These are phyloP conservation scores for Uloborus plumipes DNA, from an alignment of 2,888 invertebrate genomes.

Conservation along the genomic window DNA sequence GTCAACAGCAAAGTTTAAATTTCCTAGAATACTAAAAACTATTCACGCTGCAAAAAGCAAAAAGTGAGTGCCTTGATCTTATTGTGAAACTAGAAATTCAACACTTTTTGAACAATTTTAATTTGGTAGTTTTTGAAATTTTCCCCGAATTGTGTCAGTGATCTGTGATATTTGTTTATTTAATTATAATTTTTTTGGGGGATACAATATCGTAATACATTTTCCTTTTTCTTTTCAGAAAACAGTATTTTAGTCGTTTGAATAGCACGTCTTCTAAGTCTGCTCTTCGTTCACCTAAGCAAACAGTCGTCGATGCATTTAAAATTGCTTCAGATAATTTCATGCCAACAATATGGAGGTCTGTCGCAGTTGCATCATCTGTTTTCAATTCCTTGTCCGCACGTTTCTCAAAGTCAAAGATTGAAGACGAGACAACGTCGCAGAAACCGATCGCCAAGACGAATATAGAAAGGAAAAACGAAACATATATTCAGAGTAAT, in stretches of 20 bases:
- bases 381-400: slow-evolving; percentile 16
- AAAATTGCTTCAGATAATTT: slow-evolving; percentile 24
- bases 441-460: background rate
- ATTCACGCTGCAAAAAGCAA: too few relatives aligned
- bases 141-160: too few relatives aligned
- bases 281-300: slow-evolving; percentile 16
- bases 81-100: too few relatives aligned
- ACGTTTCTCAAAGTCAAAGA: background rate
- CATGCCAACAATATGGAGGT: slow-evolving; percentile 39
- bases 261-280: slow-evolving; percentile 52
- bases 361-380: slow-evolving; percentile 29
- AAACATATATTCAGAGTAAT: background rate
- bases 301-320: slow-evolving; percentile 1
- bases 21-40: too few relatives aligned
- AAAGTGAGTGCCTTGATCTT: too few relatives aligned
- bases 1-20: too few relatives aligned
- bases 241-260: background rate
- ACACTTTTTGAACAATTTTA: too few relatives aligned
- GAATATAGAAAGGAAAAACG: background rate
- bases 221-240: background rate
- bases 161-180: background rate
- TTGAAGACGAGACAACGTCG: background rate
- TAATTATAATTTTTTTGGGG: background rate
- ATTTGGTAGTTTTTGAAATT: too few relatives aligned
- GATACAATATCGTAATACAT: background rate